A percentile compares a stretch with the other conserved stretches of the same genome.
These are phyloP conservation scores for Phalangium opilio DNA, from an alignment of 2,888 invertebrate genomes.

Conservation along the genomic window DNA sequence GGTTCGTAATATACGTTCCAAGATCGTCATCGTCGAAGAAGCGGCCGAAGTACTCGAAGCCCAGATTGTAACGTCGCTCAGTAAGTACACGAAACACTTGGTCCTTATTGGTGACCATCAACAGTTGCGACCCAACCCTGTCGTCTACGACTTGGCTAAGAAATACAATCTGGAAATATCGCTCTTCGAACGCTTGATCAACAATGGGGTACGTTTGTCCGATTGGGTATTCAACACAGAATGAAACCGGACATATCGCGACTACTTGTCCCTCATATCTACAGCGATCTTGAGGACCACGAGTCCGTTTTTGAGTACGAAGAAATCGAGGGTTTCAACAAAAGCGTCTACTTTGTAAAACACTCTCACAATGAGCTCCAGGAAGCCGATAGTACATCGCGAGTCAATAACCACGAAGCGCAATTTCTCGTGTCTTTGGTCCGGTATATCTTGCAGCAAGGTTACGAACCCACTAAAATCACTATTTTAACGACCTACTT, in stretches of 20 bases:
- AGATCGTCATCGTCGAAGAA: conserved; percentile 35
- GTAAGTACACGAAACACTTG: conserved; percentile 26
- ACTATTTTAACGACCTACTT: conserved; percentile 57
- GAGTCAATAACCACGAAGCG: too few relatives aligned
- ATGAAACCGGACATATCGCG: conserved; percentile 53
- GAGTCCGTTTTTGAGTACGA: too few relatives aligned
- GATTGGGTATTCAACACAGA: conserved; percentile 51
- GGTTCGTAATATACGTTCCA: conserved; percentile 26
- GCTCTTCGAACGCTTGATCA: conserved; percentile 63
- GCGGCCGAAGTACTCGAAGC: conserved; percentile 36
- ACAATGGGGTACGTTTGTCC: conserved; percentile 44
- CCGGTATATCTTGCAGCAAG: conserved; percentile 42
- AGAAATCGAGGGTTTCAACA: too few relatives aligned
- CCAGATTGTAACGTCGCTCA: conserved; percentile 33
- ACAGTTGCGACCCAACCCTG: conserved; percentile 57
- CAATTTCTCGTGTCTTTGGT: too few relatives aligned
- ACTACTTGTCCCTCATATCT: conserved; percentile 24
- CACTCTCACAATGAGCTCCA: too few relatives aligned
- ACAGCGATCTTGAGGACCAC: too few relatives aligned
- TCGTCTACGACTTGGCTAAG: conserved; percentile 48
- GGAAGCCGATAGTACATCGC: too few relatives aligned
- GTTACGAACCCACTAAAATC: conserved; percentile 44
- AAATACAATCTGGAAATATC: conserved; percentile 56
- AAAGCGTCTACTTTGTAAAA: too few relatives aligned
- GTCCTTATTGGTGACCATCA: conserved; percentile 52